phyloP scores from a whole-genome alignment of 2,888 invertebrate species.

The Agonopterix arenella region DNA sequence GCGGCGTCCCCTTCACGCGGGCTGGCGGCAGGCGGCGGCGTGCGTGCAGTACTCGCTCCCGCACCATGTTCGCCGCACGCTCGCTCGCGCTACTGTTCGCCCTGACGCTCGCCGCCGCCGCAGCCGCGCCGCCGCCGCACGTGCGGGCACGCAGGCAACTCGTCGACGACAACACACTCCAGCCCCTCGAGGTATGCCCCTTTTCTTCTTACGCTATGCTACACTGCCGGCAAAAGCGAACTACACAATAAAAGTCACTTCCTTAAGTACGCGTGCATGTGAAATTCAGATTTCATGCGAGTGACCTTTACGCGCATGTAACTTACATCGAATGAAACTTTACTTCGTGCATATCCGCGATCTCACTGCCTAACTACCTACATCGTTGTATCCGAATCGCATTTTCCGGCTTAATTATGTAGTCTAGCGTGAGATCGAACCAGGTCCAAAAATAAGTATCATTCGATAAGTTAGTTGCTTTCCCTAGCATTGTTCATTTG shows the following conservation, averaged over 20 bases:
- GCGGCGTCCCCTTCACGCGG: conserved; percentile 6
- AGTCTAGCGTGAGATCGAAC: not conserved
- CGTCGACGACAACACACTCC: conserved; percentile 54
- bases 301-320: conserved; percentile 6
- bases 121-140: conserved; percentile 24
- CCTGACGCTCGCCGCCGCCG: conserved; percentile 23
- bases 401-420: not conserved
- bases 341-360: not conserved
- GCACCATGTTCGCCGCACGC: conserved; percentile 29
- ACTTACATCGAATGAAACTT: not conserved
- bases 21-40: conserved; percentile 5
- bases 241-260: not conserved
- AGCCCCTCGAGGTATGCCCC: conserved; percentile 53
- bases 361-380: not conserved
- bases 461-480: too few species aligned
- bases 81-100: conserved; percentile 16
- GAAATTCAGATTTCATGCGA: conserved; percentile 6
- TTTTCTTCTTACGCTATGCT: conserved; percentile 1
- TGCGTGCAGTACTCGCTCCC: conserved; percentile 25
- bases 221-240: conserved; percentile 7
- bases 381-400: not conserved
- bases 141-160: conserved; percentile 49
- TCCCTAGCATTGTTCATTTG: too few species aligned
- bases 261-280: conserved; percentile 3
- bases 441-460: too few species aligned